Percentiles rank a stretch among this genome's conserved stretches.
phyloP scores from a whole-genome alignment of 2,888 invertebrate genomes.

The Masnerella sp. region DNA sequence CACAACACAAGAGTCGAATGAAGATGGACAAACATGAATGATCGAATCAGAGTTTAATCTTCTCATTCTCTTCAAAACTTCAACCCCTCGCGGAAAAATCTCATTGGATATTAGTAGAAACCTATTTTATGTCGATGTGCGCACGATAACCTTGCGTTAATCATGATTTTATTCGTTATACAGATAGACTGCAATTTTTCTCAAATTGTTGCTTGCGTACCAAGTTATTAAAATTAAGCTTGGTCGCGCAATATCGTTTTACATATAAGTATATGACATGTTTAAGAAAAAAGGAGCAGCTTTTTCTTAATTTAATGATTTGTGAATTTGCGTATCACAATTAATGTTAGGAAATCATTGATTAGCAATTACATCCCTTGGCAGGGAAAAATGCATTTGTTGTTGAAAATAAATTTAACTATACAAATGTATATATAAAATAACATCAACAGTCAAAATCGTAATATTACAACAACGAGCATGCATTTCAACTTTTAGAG shows the following conservation, averaged over 20 bases:
- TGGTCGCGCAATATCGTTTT: slow-evolving; percentile 3
- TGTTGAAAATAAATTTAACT: slow-evolving; percentile 62
- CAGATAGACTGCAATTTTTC: neutral
- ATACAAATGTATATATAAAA: slow-evolving; percentile 57
- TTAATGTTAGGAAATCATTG: slow-evolving; percentile 32
- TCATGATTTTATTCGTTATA: slow-evolving; percentile 9
- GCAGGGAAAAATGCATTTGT: slow-evolving; percentile 62
- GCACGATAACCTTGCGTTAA: slow-evolving; percentile 9
- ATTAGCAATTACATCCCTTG: slow-evolving; percentile 43
- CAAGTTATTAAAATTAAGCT: slow-evolving; percentile 9
- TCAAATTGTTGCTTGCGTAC: neutral
- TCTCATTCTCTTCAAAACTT: neutral
- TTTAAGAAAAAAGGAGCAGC: slow-evolving; percentile 19
- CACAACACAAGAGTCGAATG: slow-evolving; percentile 51
- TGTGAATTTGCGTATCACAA: slow-evolving; percentile 53
- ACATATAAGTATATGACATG: slow-evolving; percentile 11
- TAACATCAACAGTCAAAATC: slow-evolving; percentile 73
- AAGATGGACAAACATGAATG: slow-evolving; percentile 13
- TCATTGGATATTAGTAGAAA: neutral
- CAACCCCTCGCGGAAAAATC: too few species aligned
- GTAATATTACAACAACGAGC: slow-evolving; percentile 64
- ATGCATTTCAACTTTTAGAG: slow-evolving; percentile 58
- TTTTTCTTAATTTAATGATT: slow-evolving; percentile 17
- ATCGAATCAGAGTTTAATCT: slow-evolving; percentile 6
- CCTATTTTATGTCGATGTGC: slow-evolving; percentile 9